Evolutionary conservation across 1,140 invertebrate genomes (phyloP).

Genomic region (Trypoxylus dichotomus): DNA sequence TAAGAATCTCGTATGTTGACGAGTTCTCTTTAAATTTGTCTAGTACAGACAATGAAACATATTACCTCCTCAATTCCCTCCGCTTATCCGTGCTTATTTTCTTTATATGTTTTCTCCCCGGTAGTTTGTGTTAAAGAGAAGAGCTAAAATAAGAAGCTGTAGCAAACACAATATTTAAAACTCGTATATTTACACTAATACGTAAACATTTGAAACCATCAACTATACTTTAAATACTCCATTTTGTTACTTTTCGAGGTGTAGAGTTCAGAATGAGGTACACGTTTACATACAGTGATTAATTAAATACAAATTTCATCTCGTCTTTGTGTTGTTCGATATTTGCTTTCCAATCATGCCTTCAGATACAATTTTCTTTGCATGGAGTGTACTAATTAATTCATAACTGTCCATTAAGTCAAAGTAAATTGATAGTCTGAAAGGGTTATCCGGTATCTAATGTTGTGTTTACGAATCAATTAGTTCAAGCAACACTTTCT

Average conservation of each 20-base stretch:
- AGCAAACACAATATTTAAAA: too few relatives aligned
- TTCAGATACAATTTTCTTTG: conserved; percentile 15
- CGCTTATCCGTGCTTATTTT: too few relatives aligned
- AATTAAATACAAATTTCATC: conserved; percentile 1
- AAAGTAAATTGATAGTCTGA: conserved; percentile 24
- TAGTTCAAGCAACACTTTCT: conserved; percentile 17
- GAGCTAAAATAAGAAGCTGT: too few relatives aligned
- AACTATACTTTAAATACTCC: too few relatives aligned
- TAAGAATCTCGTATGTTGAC: too few relatives aligned
- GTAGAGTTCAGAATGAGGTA: background rate
- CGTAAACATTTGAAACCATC: too few relatives aligned
- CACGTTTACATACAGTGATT: background rate
- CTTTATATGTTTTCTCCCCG: too few relatives aligned
- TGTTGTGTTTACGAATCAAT: conserved; percentile 24
- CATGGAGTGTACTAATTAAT: conserved; percentile 22
- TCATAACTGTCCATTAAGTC: conserved; percentile 22
- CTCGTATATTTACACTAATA: too few relatives aligned
- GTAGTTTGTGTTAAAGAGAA: too few relatives aligned
- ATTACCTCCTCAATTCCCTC: too few relatives aligned
- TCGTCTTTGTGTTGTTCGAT: background rate
- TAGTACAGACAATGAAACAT: too few relatives aligned
- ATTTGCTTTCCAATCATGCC: background rate
- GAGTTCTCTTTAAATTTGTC: too few relatives aligned
- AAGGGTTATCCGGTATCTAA: conserved; percentile 23
- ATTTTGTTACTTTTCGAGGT: background rate